These are phyloP conservation scores for Corella eumyota DNA, from an alignment of 23 tunicate species.

Conservation along the genomic window DNA sequence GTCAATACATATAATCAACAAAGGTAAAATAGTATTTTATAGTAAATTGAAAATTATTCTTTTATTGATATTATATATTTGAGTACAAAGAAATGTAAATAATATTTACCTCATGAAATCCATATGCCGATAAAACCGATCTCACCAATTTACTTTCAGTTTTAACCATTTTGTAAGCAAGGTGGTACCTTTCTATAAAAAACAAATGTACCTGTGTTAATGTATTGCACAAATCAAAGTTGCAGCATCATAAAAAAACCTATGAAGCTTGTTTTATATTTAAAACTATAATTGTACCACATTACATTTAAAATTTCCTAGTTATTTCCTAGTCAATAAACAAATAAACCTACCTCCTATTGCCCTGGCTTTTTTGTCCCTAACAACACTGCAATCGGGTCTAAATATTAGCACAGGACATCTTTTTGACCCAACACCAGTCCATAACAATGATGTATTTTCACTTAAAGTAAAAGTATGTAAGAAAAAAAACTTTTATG, in stretches of 20 bases:
- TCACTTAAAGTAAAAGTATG: conserved; percentile 18
- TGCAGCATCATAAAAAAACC: too few relatives aligned
- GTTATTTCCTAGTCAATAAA: too few relatives aligned
- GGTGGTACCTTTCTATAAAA: conserved; percentile 77
- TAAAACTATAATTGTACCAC: too few relatives aligned
- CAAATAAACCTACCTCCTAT: conserved; percentile 78
- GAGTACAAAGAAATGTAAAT: too few relatives aligned
- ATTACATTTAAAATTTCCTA: too few relatives aligned
- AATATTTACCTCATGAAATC: conserved; percentile 80
- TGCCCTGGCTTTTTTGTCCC: conserved; percentile 59
- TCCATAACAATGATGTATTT: conserved; percentile 57
- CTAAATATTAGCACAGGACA: conserved; percentile 70
- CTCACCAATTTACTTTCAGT: conserved; percentile 93
- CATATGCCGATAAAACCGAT: conserved; percentile 73
- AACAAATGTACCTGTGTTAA: too few relatives aligned
- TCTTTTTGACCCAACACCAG: conserved; percentile 68
- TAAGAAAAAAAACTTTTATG: not conserved
- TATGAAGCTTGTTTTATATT: too few relatives aligned
- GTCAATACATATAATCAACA: not conserved
- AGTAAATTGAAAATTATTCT: too few relatives aligned
- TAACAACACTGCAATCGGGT: conserved; percentile 67
- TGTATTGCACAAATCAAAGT: too few relatives aligned
- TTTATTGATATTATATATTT: too few relatives aligned
- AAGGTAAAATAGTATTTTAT: not conserved
- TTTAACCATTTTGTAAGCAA: conserved; percentile 95